These are phyloP conservation scores for Petroica traversi DNA, from an alignment of 2,113 vertebrate species.

Conservation along the genomic window DNA sequence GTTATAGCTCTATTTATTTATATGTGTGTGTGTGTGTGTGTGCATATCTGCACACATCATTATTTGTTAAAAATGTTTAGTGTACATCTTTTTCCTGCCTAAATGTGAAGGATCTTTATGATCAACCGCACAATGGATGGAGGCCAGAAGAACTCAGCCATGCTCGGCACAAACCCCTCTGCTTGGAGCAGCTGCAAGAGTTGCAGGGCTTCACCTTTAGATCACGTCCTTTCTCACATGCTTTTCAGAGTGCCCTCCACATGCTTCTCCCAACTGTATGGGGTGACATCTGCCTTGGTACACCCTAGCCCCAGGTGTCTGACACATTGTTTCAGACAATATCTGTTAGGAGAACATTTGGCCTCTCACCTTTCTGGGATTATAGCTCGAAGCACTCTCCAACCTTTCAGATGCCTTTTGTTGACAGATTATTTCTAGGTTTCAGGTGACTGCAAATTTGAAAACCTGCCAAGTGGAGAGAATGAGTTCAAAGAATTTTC, in stretches of 20 bases:
- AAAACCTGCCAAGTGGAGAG: background rate
- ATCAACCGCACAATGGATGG: background rate
- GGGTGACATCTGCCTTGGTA: background rate
- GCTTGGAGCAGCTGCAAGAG: background rate
- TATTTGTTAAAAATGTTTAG: background rate
- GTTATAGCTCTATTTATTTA: background rate
- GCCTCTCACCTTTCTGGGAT: background rate
- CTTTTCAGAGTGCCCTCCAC: background rate
- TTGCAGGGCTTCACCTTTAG: background rate
- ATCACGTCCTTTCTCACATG: background rate
- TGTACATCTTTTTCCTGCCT: background rate
- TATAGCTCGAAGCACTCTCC: background rate
- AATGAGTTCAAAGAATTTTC: background rate
- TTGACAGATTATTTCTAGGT: background rate
- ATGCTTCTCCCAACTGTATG: rapidly evolving
- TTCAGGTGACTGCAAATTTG: background rate
- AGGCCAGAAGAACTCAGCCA: background rate
- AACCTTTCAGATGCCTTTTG: background rate
- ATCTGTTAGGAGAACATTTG: background rate
- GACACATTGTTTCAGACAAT: background rate
- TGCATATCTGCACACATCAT: background rate
- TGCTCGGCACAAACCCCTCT: background rate
- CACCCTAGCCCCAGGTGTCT: background rate
- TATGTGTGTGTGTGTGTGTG: no score
- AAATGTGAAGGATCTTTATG: background rate